phyloP scores from a whole-genome alignment of 2,797 vertebrate genomes.

The Halcyon chelicuti region DNA sequence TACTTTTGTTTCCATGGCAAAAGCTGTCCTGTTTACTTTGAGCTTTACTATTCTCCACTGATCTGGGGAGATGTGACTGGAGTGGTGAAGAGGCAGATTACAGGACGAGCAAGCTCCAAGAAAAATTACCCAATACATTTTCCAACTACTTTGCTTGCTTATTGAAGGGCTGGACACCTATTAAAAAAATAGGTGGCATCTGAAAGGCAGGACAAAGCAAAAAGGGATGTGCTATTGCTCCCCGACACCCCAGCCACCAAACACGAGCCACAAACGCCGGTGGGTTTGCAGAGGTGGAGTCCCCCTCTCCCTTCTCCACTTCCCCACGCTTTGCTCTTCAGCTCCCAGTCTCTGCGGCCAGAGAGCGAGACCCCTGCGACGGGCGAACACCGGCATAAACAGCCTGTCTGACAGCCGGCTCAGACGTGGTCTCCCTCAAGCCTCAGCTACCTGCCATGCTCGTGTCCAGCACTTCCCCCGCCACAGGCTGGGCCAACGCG shows the following conservation, averaged over 20 bases:
- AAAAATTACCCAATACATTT: background rate
- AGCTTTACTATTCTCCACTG: slow-evolving; percentile 34
- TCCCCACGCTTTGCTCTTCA: background rate
- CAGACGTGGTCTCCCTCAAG: fast-evolving
- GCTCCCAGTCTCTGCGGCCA: background rate
- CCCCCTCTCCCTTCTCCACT: background rate
- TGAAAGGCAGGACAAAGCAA: background rate
- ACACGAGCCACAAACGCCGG: fast-evolving
- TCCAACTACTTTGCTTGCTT: background rate
- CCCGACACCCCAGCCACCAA: background rate
- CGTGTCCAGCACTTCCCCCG: fast-evolving
- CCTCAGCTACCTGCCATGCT: background rate
- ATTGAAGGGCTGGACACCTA: background rate
- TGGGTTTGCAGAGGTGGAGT: background rate
- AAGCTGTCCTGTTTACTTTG: slow-evolving; percentile 54
- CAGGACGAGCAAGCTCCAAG: background rate
- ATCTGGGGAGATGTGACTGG: background rate
- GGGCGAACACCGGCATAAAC: fast-evolving
- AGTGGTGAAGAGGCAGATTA: background rate
- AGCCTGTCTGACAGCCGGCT: background rate
- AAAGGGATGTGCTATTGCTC: background rate
- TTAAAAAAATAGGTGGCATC: fast-evolving
- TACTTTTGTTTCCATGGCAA: slow-evolving; percentile 66
- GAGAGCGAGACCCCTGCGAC: background rate
- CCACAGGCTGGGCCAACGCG: background rate